Percentiles rank a stretch among this genome's conserved stretches.
Conservation (phyloP, 1,140 invertebrate genomes). For the Brachionus sp. region DNA sequence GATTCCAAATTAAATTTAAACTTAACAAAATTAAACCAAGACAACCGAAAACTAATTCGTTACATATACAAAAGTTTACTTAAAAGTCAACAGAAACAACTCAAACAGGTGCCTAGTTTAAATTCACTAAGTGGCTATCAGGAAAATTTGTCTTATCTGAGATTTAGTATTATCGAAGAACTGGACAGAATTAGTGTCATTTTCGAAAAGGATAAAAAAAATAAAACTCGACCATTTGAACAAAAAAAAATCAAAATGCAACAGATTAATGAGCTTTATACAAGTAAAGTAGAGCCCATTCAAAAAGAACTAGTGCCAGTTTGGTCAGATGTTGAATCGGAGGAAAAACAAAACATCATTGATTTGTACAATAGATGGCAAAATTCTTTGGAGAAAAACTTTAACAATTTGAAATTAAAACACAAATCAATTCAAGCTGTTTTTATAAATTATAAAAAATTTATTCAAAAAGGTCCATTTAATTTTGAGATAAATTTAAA, state of each 20-base stretch:
- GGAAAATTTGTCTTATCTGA: neutral
- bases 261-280: neutral
- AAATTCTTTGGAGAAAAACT: neutral
- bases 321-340: neutral
- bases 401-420: neutral
- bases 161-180: neutral
- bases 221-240: neutral
- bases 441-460: neutral
- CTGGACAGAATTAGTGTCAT: neutral
- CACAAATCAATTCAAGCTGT: neutral
- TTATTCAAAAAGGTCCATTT: neutral
- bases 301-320: slow-evolving; percentile 7
- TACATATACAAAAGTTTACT: slow-evolving; percentile 8
- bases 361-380: slow-evolving; percentile 31
- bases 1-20: slow-evolving; percentile 11
- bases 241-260: neutral
- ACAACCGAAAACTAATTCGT: neutral
- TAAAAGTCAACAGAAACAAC: neutral
- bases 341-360: neutral
- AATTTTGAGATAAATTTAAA: slow-evolving; percentile 21
- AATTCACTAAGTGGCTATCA: neutral
- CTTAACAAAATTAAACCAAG: slow-evolving; percentile 17
- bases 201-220: neutral
- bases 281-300: neutral
- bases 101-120: neutral